phyloP scores from a whole-genome alignment of 2,113 vertebrate species.

The Labeo rohita region DNA sequence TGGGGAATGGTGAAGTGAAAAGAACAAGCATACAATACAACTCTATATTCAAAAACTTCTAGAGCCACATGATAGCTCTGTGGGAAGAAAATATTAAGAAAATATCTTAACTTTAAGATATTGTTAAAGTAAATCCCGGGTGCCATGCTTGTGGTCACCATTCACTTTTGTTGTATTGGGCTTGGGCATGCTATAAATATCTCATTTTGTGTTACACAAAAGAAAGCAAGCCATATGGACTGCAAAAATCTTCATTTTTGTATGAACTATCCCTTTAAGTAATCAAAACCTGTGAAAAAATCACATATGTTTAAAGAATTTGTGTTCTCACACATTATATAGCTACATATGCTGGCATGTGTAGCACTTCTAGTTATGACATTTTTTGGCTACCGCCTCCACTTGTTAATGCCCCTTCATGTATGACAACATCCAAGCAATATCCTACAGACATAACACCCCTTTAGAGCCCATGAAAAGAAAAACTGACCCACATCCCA shows the following conservation, averaged over 20 bases:
- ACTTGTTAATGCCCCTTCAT: constrained; percentile 28
- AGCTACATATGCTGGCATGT: neutral
- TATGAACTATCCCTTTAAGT: neutral
- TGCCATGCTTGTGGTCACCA: neutral
- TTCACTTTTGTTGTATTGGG: neutral
- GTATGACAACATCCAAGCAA: constrained; percentile 45
- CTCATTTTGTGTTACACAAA: neutral
- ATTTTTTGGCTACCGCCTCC: constrained; percentile 25
- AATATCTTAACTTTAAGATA: neutral
- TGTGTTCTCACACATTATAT: neutral
- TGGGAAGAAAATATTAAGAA: neutral
- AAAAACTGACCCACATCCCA: constrained; percentile 50
- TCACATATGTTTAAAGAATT: neutral
- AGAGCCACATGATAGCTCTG: neutral
- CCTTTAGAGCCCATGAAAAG: constrained; percentile 23
- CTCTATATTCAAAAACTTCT: neutral
- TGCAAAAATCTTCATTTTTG: no score
- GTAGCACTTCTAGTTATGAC: neutral
- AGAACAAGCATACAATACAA: neutral
- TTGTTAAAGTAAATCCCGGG: neutral
- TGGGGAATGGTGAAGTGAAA: neutral
- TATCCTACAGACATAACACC: constrained; percentile 31
- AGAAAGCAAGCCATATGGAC: neutral
- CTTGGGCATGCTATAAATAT: neutral
- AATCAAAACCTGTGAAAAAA: neutral